Evolutionary conservation across 1,140 invertebrate species (phyloP), one percentile per base, ranked within the genome.

Genomic region (Drosophila equinoxialis): DNA sequence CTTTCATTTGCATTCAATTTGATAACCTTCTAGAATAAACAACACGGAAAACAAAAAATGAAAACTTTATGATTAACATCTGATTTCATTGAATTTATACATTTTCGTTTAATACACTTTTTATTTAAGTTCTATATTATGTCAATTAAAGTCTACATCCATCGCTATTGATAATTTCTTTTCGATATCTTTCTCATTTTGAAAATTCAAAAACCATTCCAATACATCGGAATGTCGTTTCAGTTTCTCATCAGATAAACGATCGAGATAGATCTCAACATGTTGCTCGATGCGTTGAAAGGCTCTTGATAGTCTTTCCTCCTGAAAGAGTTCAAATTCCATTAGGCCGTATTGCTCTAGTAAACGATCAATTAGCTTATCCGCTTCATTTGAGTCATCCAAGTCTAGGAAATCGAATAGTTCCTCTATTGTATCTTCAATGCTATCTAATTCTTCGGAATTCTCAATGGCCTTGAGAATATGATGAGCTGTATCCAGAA

Each of bases 331-430:
- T 8, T 77, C 64, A 2, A 81, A 68, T 1, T 63, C 57, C 1
- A 81, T 61, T 5, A 77, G 60, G 1, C 70, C 67, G 35, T 63
- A 58, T 13, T 81, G 64, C 8, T 35, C 14, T 14, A 81, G 37
- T 4, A 81, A 33, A 2, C 63, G 42, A 1, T 4, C 37, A 6
- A 81, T 51, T 1, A 70, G 41, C n/a, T 54, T 13, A 2, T 73
- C 78, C 1, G 30, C 17, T 11, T 77, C 75, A 8, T 51, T 61
- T 4, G 13, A 30, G 23, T 70, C 41, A 1, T 45, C 37, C 11
- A 74, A 10, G 0, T 55, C 58, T 6, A 79, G 23, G 0, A 79
- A 23, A 7, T 79, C 60, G 10, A 45, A 39, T 0, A 79, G 26
- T 37, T 63, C 59, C n/a, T 37, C 35, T 14, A 59, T 39, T n/a